phyloP scores from a whole-genome alignment of 2,888 invertebrate genomes.

The Elegia similella region DNA sequence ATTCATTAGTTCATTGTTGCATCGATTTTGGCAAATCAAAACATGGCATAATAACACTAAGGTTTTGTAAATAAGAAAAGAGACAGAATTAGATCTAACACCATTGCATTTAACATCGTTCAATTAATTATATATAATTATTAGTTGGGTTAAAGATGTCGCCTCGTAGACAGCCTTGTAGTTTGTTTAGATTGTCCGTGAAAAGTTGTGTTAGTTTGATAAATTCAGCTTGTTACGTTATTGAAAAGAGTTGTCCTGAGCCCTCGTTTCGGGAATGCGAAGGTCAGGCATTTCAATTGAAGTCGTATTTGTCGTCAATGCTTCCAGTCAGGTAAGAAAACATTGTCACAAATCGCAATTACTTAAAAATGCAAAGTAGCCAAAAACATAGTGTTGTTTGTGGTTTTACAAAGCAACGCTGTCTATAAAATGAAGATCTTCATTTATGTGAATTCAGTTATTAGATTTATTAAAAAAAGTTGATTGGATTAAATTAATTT shows the following conservation, averaged over 20 bases:
- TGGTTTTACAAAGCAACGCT: not conserved
- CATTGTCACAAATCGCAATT: not conserved
- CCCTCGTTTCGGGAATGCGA: conserved; percentile 60
- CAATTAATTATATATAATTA: not conserved
- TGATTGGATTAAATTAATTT: no score
- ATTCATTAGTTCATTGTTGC: not conserved
- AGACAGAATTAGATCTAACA: not conserved
- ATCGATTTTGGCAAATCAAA: not conserved
- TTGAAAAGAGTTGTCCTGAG: conserved; percentile 66
- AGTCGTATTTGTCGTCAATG: conserved; percentile 58
- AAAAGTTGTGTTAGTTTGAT: conserved; percentile 66
- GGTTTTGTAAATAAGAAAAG: not conserved
- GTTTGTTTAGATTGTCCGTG: conserved; percentile 64
- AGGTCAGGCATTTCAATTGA: conserved; percentile 53
- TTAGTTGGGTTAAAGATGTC: conserved; percentile 48
- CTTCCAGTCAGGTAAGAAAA: conserved; percentile 66
- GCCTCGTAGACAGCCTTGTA: conserved; percentile 69
- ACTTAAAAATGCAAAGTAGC: not conserved
- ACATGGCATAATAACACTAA: not conserved
- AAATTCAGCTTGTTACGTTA: conserved; percentile 68
- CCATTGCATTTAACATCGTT: not conserved
- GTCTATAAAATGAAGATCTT: no score
- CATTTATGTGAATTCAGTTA: no score
- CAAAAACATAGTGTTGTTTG: not conserved
- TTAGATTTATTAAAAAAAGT: no score